A percentile compares a stretch with the other conserved stretches of the same genome.
phyloP scores from a whole-genome alignment of 1,140 invertebrate species.

The Drosophila ambigua region DNA sequence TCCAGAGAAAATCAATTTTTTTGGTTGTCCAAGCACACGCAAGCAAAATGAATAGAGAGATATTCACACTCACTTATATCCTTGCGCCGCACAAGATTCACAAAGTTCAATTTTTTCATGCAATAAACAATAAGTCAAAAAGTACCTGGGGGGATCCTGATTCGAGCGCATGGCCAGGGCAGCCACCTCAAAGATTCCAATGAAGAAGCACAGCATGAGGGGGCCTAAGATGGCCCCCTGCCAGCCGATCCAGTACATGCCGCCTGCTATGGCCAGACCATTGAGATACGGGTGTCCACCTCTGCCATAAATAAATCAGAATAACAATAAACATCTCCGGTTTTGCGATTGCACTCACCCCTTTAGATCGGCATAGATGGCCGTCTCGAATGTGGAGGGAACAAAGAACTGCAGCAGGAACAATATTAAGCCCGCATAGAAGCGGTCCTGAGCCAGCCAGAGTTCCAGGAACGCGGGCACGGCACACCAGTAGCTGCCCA shows the following conservation, averaged over 20 bases:
- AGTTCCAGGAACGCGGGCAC: slow-evolving; percentile 97
- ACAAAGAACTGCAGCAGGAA: slow-evolving; percentile 94
- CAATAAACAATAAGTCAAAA: slow-evolving; percentile 39
- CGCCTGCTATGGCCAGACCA: slow-evolving; percentile 98
- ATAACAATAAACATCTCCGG: background rate
- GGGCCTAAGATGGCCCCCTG: slow-evolving; percentile 99
- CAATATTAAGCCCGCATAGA: slow-evolving; percentile 89
- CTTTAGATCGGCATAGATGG: slow-evolving; percentile 98
- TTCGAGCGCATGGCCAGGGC: slow-evolving; percentile 73
- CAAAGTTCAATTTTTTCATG: slow-evolving; percentile 57
- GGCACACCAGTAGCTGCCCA: slow-evolving; percentile 97
- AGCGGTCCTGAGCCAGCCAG: slow-evolving; percentile 94
- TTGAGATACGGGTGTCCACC: slow-evolving; percentile 99
- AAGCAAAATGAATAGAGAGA: slow-evolving; percentile 13
- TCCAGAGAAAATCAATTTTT: background rate
- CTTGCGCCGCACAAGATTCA: slow-evolving; percentile 52
- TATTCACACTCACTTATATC: slow-evolving; percentile 65
- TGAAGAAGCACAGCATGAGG: slow-evolving; percentile 91
- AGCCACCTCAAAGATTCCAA: slow-evolving; percentile 82
- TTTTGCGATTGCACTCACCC: slow-evolving; percentile 88
- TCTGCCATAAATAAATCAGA: slow-evolving; percentile 84
- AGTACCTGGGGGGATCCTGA: slow-evolving; percentile 72
- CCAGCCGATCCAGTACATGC: slow-evolving; percentile 97
- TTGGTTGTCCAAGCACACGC: background rate
- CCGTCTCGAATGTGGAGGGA: slow-evolving; percentile 96